Conservation (phyloP, 2,797 vertebrate species). For the Acanthurus lineatus region DNA sequence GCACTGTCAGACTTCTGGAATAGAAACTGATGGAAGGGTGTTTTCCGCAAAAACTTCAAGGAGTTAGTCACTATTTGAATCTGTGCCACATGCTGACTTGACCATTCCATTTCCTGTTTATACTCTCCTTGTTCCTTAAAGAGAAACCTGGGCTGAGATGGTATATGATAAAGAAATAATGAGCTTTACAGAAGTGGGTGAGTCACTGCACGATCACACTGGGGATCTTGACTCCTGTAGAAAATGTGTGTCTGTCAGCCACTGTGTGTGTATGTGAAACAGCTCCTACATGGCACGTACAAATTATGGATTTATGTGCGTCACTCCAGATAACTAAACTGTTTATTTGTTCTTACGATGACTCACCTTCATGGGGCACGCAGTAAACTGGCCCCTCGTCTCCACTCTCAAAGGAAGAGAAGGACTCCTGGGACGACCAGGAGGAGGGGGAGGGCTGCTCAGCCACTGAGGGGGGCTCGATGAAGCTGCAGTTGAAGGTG, state of each 20-base stretch:
- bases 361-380: conserved; percentile 96
- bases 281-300: conserved; percentile 12
- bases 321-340: conserved; percentile 66
- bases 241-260: neutral
- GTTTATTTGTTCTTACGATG: conserved; percentile 59
- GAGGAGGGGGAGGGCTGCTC: conserved; percentile 94
- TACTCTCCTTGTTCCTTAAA: conserved; percentile 55
- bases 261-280: conserved; percentile 13
- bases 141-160: conserved; percentile 63
- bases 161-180: conserved; percentile 69
- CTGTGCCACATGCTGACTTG: conserved; percentile 74
- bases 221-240: conserved; percentile 23
- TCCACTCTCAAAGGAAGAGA: conserved; percentile 97
- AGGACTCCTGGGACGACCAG: conserved; percentile 97
- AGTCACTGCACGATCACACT: conserved; percentile 44
- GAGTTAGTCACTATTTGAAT: conserved; percentile 79
- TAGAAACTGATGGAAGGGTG: conserved; percentile 57
- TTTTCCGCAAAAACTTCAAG: conserved; percentile 67
- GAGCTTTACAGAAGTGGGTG: conserved; percentile 66
- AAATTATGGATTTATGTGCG: conserved; percentile 37
- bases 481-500: conserved; percentile 97
- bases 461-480: conserved; percentile 93
- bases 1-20: conserved; percentile 48
- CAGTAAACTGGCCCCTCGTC: conserved; percentile 98
- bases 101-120: conserved; percentile 84